Base-by-base conservation (phyloP, 2,888 invertebrate genomes). In the Poecilobothrus nobilitatus region DNA sequence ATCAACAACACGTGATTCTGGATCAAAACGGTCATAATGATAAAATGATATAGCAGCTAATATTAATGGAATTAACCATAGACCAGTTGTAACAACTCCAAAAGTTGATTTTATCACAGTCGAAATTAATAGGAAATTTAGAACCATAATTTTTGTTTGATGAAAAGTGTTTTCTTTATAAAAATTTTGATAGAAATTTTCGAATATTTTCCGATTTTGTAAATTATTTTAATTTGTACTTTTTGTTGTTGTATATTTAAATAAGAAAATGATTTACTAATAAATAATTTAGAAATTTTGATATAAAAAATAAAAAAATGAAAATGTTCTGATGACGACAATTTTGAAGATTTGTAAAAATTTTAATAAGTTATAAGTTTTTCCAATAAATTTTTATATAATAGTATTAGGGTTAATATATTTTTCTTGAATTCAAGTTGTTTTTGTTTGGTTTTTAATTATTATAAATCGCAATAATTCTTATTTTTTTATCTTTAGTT, bases 11-110 rank as follows among this genome's bases (percentile, higher is more conserved):
- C 86, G 87, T 3, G 91, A 88, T 80, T 94, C 94, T 0, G 94
- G 94, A 77, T 94, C 94, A 33, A 89, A 84, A 41, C 87, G 86
- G 78, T 90, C 91, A 79, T 94, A 94, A 73, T 90, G 89, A 77
- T 91, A 89, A 76, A 89, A 92, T 0, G 91, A 89, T 18, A 92
- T 84, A 33, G 93, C 92, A 21, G 93, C 92, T 73, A 94, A 84
- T 71, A 95, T 81, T 63, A 94, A 80, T 0, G 94, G 94, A 70
- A 94, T 89, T 68, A 94, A 82, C 94, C 94, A 94, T 6, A 94
- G 83, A 18, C 92, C 89, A 4, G 90, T 89, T n/a, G 88, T 87
- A 4, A 88, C 84, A 70, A 92, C 85, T 63, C 91, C 90, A 71
- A 91, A 86, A 0, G 91, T 91, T 61, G 82, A 81, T 76, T 91